Evolutionary conservation across 2,113 vertebrate species (phyloP), one percentile per base, ranked within the genome.

Genomic region (Pogonocichla stellata): DNA sequence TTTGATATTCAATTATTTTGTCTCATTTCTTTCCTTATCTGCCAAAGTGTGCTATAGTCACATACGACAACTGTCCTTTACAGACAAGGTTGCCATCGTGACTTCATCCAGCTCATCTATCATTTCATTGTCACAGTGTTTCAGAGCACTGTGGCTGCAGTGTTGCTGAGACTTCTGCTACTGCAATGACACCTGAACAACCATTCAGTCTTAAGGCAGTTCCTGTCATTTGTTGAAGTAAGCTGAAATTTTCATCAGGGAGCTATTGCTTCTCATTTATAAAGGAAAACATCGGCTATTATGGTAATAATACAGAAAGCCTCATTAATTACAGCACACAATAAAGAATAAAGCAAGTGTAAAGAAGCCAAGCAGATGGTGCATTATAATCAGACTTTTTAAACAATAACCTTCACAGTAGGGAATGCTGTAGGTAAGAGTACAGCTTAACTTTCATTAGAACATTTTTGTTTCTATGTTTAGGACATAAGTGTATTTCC

Each of bases 301-400:
- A 94, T 86, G 61, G 78, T 92, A 87, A 90, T 93, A 96, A 94
- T 95, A 85, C 47, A 75, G 93, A 88, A 97, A 95, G 71, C 40
- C 71, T 96, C 96, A 95, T 97, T 96, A 97, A 97, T 97, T 96
- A 94, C 61, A 86, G 78, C 94, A 89, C 85, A 88, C 84, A 90
- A 43, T 88, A 60, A 94, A 95, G 85, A 93, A 94, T 71, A 92
- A 94, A 95, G 64, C 0, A 2, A 91, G 61, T 91, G 40, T 84
- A 95, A 92, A 92, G 94, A 95, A 96, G 50, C 64, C 67, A 90
- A 94, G 69, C 97, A 97, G 96, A 96, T 97, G 96, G 96, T 93
- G 58, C 69, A 38, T 90, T 94, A 94, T 95, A 96, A 96, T 91
- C 88, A 97, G 89, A 80, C 36, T 90, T 95, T 95, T 95, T 73